Conservation (phyloP, 35 echinoderm and acorn worm genomes). For the Anneissia japonica region DNA sequence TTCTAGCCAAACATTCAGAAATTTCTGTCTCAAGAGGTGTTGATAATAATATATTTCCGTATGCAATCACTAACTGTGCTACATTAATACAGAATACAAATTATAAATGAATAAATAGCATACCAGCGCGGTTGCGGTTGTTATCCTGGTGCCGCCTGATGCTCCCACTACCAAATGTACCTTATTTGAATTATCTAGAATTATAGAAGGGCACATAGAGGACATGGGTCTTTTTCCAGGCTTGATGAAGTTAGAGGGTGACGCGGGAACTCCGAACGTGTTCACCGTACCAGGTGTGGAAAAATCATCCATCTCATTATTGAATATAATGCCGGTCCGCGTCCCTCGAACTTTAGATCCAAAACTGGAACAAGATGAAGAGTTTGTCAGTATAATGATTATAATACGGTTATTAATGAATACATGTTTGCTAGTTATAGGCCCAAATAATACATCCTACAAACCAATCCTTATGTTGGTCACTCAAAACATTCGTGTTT, state of each 20-base stretch:
- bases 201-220: slow-evolving; percentile 71
- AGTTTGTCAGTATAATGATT: no score
- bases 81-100: no score
- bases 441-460: no score
- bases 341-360: slow-evolving; percentile 65
- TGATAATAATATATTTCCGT: no score
- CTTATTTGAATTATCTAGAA: slow-evolving; percentile 49
- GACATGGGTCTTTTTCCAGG: slow-evolving; percentile 81
- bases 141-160: slow-evolving; percentile 68
- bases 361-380: no score
- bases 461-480: no score
- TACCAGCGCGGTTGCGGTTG: slow-evolving; percentile 55
- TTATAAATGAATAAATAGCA: slow-evolving; percentile 3
- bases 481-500: no score
- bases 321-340: slow-evolving; percentile 77
- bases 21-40: no score
- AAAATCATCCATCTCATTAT: slow-evolving; percentile 95
- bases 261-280: slow-evolving; percentile 45
- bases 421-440: no score
- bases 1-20: no score
- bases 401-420: no score
- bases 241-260: slow-evolving; percentile 59
- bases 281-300: slow-evolving; percentile 30
- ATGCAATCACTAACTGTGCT: no score
- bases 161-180: slow-evolving; percentile 58